A percentile compares a stretch with the other conserved stretches of the same genome.
phyloP scores from a whole-genome alignment of 2,797 vertebrate species.

The Netta rufina region DNA sequence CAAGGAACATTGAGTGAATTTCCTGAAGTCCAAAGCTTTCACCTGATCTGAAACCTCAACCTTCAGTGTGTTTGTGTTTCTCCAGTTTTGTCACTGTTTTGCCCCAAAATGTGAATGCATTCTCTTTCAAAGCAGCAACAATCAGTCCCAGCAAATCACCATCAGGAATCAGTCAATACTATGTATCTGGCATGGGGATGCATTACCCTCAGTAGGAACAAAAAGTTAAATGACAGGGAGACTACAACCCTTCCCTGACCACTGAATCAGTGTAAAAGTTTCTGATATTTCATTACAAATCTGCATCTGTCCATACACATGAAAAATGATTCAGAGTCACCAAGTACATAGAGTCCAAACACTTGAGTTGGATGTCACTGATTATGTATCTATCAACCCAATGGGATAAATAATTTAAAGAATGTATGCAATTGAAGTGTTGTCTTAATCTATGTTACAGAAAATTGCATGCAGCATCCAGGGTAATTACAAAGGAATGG shows the following conservation, averaged over 20 bases:
- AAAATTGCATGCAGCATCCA: too few species aligned
- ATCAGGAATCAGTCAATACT: not conserved
- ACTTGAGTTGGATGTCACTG: not conserved
- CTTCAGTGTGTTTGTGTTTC: not conserved
- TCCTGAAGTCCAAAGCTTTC: not conserved
- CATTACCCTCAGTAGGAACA: not conserved
- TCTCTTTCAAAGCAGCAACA: not conserved
- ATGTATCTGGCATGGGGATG: not conserved
- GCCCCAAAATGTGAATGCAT: not conserved
- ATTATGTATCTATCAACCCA: not conserved
- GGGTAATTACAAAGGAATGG: too few species aligned
- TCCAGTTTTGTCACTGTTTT: not conserved
- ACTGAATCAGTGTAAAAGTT: not conserved
- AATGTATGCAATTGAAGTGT: too few species aligned
- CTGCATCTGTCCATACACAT: not conserved
- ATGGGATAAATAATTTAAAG: not conserved
- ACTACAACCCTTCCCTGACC: not conserved
- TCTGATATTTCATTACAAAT: not conserved
- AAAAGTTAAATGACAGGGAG: not conserved
- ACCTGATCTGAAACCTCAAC: not conserved
- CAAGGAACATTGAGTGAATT: not conserved
- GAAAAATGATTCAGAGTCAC: not conserved
- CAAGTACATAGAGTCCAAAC: not conserved
- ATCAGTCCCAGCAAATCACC: not conserved
- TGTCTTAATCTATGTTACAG: too few species aligned